Evolutionary conservation across 2,113 vertebrate species (phyloP).

Genomic region (Peromyscus leucopus): DNA sequence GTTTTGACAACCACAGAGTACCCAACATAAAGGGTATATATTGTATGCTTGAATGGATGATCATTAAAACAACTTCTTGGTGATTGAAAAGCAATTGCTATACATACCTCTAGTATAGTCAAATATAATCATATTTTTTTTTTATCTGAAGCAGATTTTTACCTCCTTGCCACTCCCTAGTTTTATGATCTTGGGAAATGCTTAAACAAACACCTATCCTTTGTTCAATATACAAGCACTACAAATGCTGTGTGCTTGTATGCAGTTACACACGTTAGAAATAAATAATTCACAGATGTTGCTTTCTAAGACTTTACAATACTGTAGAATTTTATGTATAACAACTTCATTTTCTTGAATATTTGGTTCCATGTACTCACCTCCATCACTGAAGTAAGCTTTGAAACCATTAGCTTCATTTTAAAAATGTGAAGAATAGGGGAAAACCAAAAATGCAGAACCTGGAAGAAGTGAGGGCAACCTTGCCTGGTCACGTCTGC

Average conservation of each 20-base stretch:
- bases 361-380: rapidly evolving
- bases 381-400: background rate
- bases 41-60: background rate
- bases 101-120: background rate
- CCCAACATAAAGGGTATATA: background rate
- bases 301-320: background rate
- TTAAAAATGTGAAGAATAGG: background rate
- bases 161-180: background rate
- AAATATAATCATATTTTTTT: background rate
- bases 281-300: background rate
- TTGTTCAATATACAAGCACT: background rate
- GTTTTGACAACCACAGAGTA: background rate
- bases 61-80: background rate
- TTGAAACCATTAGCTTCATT: background rate
- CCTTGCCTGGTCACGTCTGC: background rate
- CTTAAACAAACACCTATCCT: background rate
- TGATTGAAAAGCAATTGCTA: background rate
- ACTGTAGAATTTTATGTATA: background rate
- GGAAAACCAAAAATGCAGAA: background rate
- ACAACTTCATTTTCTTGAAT: background rate
- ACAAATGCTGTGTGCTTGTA: background rate
- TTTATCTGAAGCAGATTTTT: background rate
- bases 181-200: background rate
- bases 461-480: background rate
- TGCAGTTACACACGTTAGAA: background rate